Evolutionary conservation across 1,140 invertebrate genomes (phyloP).

Genomic region (Drosophila repleta): DNA sequence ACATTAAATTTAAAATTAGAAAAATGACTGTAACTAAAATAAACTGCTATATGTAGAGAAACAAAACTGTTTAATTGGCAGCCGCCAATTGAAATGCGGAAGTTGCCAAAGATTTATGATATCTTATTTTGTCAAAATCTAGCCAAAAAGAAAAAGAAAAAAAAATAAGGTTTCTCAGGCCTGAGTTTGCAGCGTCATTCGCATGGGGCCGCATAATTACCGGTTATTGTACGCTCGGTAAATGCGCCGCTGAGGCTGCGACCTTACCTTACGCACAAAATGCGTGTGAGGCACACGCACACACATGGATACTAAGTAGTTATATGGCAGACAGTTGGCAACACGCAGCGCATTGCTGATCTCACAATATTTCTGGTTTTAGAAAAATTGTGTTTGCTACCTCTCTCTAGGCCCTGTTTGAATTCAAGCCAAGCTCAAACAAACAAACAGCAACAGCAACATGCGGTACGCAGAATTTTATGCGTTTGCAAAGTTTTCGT

Average conservation of each 20-base stretch:
- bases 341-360: slow-evolving; percentile 69
- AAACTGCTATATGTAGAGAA: background rate
- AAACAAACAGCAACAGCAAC: slow-evolving; percentile 43
- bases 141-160: background rate
- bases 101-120: slow-evolving; percentile 68
- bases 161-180: slow-evolving; percentile 62
- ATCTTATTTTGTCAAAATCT: slow-evolving; percentile 22
- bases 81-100: slow-evolving; percentile 66
- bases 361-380: slow-evolving; percentile 50
- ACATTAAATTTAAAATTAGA: slow-evolving; percentile 50
- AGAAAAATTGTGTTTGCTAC: slow-evolving; percentile 37
- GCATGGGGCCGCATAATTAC: slow-evolving; percentile 63
- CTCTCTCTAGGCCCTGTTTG: slow-evolving; percentile 40
- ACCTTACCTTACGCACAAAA: slow-evolving; percentile 81
- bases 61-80: slow-evolving; percentile 31
- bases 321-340: slow-evolving; percentile 30
- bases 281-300: slow-evolving; percentile 55
- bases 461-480: slow-evolving; percentile 74
- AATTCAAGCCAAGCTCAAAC: slow-evolving; percentile 48
- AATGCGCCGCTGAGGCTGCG: slow-evolving; percentile 63
- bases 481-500: slow-evolving; percentile 79
- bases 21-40: background rate
- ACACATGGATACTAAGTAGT: slow-evolving; percentile 22
- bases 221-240: slow-evolving; percentile 70
- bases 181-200: slow-evolving; percentile 69